A percentile compares a stretch with the other conserved stretches of the same genome.
Evolutionary conservation across 2,113 vertebrate species (phyloP).

Genomic region (Hippolais icterina): DNA sequence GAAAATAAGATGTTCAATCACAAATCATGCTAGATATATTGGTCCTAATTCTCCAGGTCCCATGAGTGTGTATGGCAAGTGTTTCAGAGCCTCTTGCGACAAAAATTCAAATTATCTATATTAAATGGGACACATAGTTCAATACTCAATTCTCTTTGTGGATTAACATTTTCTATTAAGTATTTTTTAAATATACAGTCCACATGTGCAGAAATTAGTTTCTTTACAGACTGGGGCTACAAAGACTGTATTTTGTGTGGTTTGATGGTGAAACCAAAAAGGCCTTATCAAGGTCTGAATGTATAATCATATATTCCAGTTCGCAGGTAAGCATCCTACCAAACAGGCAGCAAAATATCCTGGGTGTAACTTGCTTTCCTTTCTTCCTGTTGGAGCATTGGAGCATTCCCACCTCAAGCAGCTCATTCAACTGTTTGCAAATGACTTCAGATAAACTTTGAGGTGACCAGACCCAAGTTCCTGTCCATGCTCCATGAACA

Average conservation of each 20-base stretch:
- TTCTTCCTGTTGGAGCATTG: neutral
- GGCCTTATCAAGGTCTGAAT: neutral
- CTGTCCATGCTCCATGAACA: neutral
- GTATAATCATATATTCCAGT: neutral
- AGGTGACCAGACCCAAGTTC: neutral
- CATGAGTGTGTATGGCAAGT: neutral
- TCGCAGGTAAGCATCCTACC: neutral
- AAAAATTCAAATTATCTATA: neutral
- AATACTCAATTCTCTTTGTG: neutral
- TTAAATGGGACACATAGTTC: neutral
- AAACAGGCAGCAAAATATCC: neutral
- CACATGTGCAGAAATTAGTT: fast-evolving
- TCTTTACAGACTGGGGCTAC: neutral
- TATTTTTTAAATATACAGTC: neutral
- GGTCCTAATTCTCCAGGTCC: neutral
- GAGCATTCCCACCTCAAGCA: neutral
- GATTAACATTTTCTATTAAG: neutral
- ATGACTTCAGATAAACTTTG: neutral
- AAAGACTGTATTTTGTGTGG: neutral
- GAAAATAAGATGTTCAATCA: neutral
- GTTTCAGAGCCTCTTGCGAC: neutral
- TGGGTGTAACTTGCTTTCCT: neutral
- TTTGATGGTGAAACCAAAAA: neutral
- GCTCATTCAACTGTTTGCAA: neutral
- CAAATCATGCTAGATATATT: neutral